Evolutionary conservation across 2,797 vertebrate species (phyloP).

Genomic region (Leptoclinus maculatus): DNA sequence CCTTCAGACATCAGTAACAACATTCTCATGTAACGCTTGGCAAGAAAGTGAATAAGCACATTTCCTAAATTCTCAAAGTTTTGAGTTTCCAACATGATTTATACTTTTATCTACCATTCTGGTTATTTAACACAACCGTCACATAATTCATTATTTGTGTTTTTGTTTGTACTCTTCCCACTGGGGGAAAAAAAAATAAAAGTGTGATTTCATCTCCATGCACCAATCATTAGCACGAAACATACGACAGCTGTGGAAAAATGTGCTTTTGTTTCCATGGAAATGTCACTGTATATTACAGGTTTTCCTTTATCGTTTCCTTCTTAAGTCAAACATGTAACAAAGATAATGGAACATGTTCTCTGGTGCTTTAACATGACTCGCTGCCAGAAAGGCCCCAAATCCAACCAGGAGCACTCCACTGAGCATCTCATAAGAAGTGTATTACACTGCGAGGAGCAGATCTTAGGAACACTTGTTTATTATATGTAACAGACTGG

Average conservation of each 20-base stretch:
- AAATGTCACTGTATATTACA: not conserved
- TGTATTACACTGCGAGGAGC: conserved; percentile 3
- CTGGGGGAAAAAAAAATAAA: not conserved
- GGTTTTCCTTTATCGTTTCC: not conserved
- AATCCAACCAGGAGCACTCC: conserved; percentile 16
- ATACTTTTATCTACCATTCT: not conserved
- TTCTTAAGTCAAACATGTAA: not conserved
- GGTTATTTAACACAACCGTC: not conserved
- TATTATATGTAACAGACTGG: conserved; percentile 23
- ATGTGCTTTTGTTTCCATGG: not conserved
- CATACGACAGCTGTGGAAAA: not conserved
- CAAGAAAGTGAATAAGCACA: not conserved
- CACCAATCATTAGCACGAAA: not conserved
- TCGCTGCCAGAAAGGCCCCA: not conserved
- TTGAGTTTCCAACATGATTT: not conserved
- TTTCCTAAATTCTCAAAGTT: not conserved
- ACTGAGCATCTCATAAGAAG: conserved; percentile 44
- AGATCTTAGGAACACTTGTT: conserved; percentile 19
- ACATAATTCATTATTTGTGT: not conserved
- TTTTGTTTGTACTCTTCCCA: not conserved
- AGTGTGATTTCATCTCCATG: not conserved
- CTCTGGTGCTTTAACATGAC: conserved; percentile 20
- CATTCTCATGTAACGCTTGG: not conserved
- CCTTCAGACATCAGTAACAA: not conserved
- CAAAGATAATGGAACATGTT: not conserved